Evolutionary conservation across 2,888 invertebrate species (phyloP).

Genomic region (Heteropelma amictum): DNA sequence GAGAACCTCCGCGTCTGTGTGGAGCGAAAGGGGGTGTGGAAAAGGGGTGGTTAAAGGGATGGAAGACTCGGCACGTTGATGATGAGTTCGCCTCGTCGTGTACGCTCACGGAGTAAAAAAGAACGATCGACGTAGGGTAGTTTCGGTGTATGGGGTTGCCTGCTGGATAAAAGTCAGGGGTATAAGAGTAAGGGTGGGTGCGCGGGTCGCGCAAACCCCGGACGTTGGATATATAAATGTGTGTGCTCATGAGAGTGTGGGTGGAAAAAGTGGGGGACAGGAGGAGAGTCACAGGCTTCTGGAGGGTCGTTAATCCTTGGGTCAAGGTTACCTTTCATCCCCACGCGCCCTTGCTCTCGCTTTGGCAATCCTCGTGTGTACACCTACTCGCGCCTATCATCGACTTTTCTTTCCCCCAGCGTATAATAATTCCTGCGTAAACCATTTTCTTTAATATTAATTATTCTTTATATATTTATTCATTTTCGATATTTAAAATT

Average conservation of each 20-base stretch:
- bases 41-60: conserved; percentile 41
- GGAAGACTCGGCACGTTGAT: conserved; percentile 23
- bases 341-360: conserved; percentile 51
- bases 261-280: conserved; percentile 22
- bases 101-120: conserved; percentile 26
- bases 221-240: conserved; percentile 38
- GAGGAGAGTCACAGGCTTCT: conserved; percentile 67
- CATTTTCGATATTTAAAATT: too few species aligned
- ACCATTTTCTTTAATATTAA: too few species aligned
- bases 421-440: too few species aligned
- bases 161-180: conserved; percentile 47
- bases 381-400: not conserved
- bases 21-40: conserved; percentile 27
- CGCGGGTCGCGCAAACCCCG: conserved; percentile 41
- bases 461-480: too few species aligned
- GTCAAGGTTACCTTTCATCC: conserved; percentile 76
- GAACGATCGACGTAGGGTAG: conserved; percentile 32
- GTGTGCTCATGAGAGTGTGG: not conserved
- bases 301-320: conserved; percentile 76
- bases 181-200: conserved; percentile 14
- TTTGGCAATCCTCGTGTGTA: conserved; percentile 39
- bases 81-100: too few species aligned
- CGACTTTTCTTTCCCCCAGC: conserved; percentile 27
- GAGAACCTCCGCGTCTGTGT: conserved; percentile 2
- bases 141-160: conserved; percentile 12